Base-by-base conservation (phyloP, 2,113 vertebrate species). In the Toxotes jaculatrix region DNA sequence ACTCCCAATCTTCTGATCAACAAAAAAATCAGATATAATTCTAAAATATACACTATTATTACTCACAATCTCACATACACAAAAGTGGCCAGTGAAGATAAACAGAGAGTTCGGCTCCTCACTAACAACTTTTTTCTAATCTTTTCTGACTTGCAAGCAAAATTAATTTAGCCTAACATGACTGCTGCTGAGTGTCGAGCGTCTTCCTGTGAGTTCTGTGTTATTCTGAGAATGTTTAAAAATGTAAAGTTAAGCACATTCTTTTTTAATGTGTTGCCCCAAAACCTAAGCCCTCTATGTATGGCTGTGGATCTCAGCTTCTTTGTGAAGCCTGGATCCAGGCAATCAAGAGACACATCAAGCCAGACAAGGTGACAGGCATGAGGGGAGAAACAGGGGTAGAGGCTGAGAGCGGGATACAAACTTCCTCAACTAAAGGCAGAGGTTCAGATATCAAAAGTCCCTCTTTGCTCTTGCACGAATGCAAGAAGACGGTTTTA, bases 321-420 rank as follows among this genome's bases (percentile, higher is more conserved):
- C 57, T 81, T 32, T 80, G 72, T 81, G 74, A 91, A 85, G 66
- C 74, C 61, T 71, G 72, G 78, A 89, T 90, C 70, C 27, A 77
- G 74, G 79, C 66, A 84, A 86, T 88, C 80, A 79, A 86, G 76
- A 91, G 77, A 84, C 87, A 86, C 82, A 88, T 90, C 79, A 89
- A 90, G 82, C 71, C 72, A 63, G 78, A 70, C 36, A 66, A 80
- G 67, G 84, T 87, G 83, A 89, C 83, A 87, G 82, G 62, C 51
- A 85, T 47, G 70, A 77, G 36, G 55, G 47, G 23, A 57, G 76
- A 67, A 68, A 83, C 55, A 21, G 64, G 60, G 62, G 56, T 19
- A 47, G 55, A 76, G 71, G 79, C n/a, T 68, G 49, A 74, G 45
- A 56, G 71, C 9, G 1, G 51, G 60, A 83, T 64, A 68, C 56